Evolutionary conservation across 2,113 vertebrate genomes (phyloP).

Genomic region (Lepus europaeus): DNA sequence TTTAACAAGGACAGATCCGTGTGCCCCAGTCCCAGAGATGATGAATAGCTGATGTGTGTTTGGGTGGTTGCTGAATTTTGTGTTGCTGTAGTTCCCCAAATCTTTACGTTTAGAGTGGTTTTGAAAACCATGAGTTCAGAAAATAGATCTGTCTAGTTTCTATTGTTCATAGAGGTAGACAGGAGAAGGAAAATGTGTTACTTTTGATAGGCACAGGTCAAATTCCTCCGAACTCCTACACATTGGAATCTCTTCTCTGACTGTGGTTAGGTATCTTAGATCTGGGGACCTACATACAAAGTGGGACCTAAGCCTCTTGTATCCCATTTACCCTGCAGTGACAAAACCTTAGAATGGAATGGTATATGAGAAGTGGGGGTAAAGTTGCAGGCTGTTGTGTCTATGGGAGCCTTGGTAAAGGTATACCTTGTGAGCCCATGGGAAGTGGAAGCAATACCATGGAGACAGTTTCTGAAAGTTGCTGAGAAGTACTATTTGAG

Average conservation of each 20-base stretch:
- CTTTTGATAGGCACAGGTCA: background rate
- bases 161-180: background rate
- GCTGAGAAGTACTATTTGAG: background rate
- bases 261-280: background rate
- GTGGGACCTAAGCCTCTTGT: background rate
- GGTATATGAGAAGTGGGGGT: fast-evolving
- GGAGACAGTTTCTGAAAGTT: background rate
- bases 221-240: background rate
- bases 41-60: background rate
- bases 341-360: background rate
- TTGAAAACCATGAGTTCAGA: background rate
- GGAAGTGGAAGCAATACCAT: background rate
- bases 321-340: background rate
- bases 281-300: background rate
- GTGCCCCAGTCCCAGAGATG: background rate
- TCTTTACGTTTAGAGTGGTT: background rate
- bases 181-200: background rate
- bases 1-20: background rate
- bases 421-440: background rate
- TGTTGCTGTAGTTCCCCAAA: background rate
- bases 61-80: background rate
- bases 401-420: background rate
- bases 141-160: background rate
- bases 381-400: background rate
- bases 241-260: background rate